Base-by-base conservation (phyloP, 2,113 vertebrate genomes). In the Rhagologus leucostigma region DNA sequence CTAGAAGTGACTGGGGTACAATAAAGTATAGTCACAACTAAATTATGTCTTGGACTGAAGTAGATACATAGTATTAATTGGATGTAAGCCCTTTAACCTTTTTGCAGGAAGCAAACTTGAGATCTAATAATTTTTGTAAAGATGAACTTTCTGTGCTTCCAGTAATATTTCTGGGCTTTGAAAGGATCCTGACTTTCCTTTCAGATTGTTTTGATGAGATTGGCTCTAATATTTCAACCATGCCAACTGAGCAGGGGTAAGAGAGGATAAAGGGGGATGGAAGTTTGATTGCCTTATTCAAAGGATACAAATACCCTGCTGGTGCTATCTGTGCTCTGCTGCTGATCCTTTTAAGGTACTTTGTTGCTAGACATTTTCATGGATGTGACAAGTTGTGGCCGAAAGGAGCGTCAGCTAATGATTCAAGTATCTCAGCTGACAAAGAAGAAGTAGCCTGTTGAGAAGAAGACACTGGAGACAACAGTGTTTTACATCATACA, bases 51-150 rank as follows among this genome's bases (percentile, higher is more conserved):
- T 87, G 87, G 85, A 56, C 90, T 50, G 57, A 89, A 95, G 94
- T 24, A 89, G 95, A 62, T 83, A 71, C 75, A 87, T 78, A 59
- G 89, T 64, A 95, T 96, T 98, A 98, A 98, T 98, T 98, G 97
- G 93, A 97, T 98, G 67, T 68, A 95, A 74, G 96, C 91, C 97
- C 97, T 98, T 95, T 98, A 95, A 97, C 98, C 97, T 97, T 97
- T 90, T 59, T 55, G n/a, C 97, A 98, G 98, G 97, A 98, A 98
- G 97, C 97, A 93, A 97, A 96, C 96, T 97, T 93, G 92, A 97
- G 86, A 89, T 91, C 79, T 94, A 97, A 98, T 98, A 97, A 97
- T 97, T 98, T 98, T 97, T 97, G 83, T 91, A 89, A 94, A 96
- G 97, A 98, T 92, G 96, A 97, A 95, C 96, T 96, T 96, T 97